A percentile compares a stretch with the other conserved stretches of the same genome.
phyloP scores from a whole-genome alignment of 2,113 vertebrate genomes.

The Callopanchax toddi region DNA sequence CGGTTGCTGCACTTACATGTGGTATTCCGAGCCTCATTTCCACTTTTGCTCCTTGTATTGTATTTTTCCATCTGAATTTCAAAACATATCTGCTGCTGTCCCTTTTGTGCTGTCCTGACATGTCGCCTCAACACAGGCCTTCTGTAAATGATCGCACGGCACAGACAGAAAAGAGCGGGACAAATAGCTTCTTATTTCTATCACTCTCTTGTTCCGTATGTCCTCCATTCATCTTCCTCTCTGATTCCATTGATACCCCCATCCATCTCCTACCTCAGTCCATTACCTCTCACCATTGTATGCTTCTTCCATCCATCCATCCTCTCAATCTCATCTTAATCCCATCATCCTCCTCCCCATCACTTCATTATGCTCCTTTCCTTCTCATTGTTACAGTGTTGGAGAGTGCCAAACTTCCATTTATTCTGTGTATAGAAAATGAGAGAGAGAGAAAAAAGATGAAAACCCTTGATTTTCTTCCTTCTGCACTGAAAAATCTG shows the following conservation, averaged over 20 bases:
- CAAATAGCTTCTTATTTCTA: conserved; percentile 49
- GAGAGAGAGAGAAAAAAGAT: background rate
- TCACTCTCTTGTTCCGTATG: conserved; percentile 46
- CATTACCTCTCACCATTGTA: conserved; percentile 65
- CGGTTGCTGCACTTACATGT: background rate
- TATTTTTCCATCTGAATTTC: background rate
- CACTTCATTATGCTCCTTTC: conserved; percentile 18
- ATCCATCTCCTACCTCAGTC: conserved; percentile 67
- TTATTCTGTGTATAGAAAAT: background rate
- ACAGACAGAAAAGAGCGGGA: conserved; percentile 35
- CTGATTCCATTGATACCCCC: conserved; percentile 54
- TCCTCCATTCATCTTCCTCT: conserved; percentile 57
- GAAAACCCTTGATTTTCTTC: background rate
- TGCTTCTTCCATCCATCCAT: conserved; percentile 42
- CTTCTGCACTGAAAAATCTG: background rate
- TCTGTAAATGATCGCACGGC: conserved; percentile 23
- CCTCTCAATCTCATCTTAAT: conserved; percentile 51
- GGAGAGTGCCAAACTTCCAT: conserved; percentile 7
- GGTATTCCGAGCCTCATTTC: background rate
- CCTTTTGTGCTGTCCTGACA: conserved; percentile 9
- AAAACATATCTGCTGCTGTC: background rate
- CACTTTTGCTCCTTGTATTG: background rate
- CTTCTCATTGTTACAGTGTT: conserved; percentile 13
- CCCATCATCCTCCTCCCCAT: conserved; percentile 22
- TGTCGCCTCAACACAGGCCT: conserved; percentile 17